phyloP scores from a whole-genome alignment of 2,113 vertebrate species.

The Brachyhypopomus gauderio region DNA sequence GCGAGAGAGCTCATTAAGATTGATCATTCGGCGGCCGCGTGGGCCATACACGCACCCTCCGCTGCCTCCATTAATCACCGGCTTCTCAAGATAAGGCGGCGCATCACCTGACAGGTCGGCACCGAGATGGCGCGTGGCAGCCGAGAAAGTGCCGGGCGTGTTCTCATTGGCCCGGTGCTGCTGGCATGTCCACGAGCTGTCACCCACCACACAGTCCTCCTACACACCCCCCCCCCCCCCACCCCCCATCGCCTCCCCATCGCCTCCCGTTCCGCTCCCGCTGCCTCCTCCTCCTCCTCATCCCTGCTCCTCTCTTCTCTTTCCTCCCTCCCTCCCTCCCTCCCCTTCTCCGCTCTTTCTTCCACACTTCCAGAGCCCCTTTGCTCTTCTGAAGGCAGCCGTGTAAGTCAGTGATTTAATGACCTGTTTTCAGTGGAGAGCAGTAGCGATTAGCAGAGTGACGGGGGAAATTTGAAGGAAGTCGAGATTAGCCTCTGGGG shows the following conservation, averaged over 20 bases:
- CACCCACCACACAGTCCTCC: conserved; percentile 19
- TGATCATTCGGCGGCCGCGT: conserved; percentile 72
- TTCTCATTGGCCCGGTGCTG: conserved; percentile 22
- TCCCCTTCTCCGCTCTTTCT: not conserved
- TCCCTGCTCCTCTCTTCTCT: not conserved
- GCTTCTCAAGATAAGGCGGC: conserved; percentile 71
- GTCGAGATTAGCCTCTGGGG: conserved; percentile 42
- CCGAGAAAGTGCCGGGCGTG: conserved; percentile 39
- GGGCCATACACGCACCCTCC: conserved; percentile 61
- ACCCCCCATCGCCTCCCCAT: not conserved
- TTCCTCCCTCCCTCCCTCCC: not conserved
- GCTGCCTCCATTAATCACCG: conserved; percentile 73
- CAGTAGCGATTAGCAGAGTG: conserved; percentile 37
- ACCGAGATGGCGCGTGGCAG: conserved; percentile 53
- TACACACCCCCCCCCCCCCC: not conserved
- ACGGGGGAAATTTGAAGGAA: conserved; percentile 45
- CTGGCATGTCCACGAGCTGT: conserved; percentile 39
- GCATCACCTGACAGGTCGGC: conserved; percentile 61
- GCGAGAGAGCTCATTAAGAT: conserved; percentile 79
- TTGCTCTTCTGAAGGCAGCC: not conserved
- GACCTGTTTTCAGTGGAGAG: conserved; percentile 38
- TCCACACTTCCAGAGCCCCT: not conserved
- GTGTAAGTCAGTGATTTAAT: conserved; percentile 42
- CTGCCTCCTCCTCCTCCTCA: not conserved
- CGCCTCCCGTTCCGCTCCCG: not conserved